A percentile compares a stretch with the other conserved stretches of the same genome.
Evolutionary conservation across 2,888 invertebrate genomes (phyloP).

Genomic region (Andrena marginata): DNA sequence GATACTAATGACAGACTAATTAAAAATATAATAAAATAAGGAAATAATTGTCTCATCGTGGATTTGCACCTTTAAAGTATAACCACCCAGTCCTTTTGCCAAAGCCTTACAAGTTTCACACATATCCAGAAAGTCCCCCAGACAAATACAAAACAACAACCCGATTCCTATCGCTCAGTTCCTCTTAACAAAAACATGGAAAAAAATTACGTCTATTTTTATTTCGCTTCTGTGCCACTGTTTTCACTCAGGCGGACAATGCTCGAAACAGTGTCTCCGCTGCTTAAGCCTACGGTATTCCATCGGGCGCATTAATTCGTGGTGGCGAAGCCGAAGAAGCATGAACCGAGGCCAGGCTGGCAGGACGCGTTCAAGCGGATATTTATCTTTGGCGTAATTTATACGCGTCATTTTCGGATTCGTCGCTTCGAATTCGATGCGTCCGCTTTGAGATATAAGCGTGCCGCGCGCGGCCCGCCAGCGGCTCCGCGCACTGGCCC

Average conservation of each 20-base stretch:
- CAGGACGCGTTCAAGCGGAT: slow-evolving; percentile 21
- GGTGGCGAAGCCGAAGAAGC: slow-evolving; percentile 10
- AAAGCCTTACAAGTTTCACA: no score
- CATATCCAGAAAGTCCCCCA: no score
- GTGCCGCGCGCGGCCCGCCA: slow-evolving; percentile 35
- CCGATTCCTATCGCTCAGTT: no score
- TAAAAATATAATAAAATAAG: no score
- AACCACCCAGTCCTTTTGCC: no score
- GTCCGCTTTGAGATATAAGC: slow-evolving; percentile 62
- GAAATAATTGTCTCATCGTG: no score
- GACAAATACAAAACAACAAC: no score
- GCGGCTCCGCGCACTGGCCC: slow-evolving; percentile 46
- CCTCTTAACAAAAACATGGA: no score
- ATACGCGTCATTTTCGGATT: slow-evolving; percentile 65
- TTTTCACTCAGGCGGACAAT: not conserved
- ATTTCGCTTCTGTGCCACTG: no score
- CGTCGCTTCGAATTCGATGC: slow-evolving; percentile 60
- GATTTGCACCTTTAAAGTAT: no score
- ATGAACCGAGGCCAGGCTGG: not conserved
- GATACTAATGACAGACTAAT: no score
- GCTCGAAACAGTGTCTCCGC: not conserved
- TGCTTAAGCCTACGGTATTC: not conserved
- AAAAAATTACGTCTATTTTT: no score
- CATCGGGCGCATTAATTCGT: slow-evolving; percentile 19
- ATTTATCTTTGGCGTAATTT: slow-evolving; percentile 63